Conservation (phyloP, 1,140 invertebrate genomes). For the Ceratina australensis region DNA sequence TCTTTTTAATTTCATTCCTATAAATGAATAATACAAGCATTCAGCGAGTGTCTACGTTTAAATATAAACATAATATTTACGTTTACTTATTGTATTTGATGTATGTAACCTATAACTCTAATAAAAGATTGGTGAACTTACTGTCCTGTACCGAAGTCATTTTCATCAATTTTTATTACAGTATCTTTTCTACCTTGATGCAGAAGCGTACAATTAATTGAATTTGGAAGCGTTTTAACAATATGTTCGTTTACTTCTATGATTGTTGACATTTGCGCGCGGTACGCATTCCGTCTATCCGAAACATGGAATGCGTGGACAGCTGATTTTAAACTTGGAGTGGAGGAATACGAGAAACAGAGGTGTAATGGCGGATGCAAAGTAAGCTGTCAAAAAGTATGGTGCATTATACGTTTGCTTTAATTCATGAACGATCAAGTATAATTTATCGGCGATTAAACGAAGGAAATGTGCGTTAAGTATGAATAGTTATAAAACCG, state of each 20-base stretch:
- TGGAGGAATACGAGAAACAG: slow-evolving; percentile 42
- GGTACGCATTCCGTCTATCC: not conserved
- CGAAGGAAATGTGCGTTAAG: slow-evolving; percentile 14
- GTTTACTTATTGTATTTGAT: no score
- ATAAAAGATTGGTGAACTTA: slow-evolving; percentile 53
- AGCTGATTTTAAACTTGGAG: slow-evolving; percentile 41
- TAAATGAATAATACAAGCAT: slow-evolving; percentile 43
- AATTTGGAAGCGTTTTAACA: not conserved
- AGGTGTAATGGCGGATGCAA: slow-evolving; percentile 54
- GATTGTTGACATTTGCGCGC: not conserved
- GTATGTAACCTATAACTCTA: no score
- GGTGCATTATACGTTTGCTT: slow-evolving; percentile 37
- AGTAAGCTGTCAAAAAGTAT: slow-evolving; percentile 50
- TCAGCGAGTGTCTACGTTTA: slow-evolving; percentile 8
- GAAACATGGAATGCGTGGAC: slow-evolving; percentile 28
- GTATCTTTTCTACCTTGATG: not conserved
- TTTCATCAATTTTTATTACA: not conserved
- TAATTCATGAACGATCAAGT: slow-evolving; percentile 16
- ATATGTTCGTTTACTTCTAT: not conserved
- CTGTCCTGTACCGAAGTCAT: slow-evolving; percentile 70
- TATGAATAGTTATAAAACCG: slow-evolving; percentile 13
- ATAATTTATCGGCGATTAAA: slow-evolving; percentile 9
- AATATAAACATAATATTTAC: no score
- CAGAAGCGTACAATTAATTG: not conserved
- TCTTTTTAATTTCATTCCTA: slow-evolving; percentile 83